Base-by-base conservation (phyloP, 2,113 vertebrate species). In the Kobus ellipsiprymnus region DNA sequence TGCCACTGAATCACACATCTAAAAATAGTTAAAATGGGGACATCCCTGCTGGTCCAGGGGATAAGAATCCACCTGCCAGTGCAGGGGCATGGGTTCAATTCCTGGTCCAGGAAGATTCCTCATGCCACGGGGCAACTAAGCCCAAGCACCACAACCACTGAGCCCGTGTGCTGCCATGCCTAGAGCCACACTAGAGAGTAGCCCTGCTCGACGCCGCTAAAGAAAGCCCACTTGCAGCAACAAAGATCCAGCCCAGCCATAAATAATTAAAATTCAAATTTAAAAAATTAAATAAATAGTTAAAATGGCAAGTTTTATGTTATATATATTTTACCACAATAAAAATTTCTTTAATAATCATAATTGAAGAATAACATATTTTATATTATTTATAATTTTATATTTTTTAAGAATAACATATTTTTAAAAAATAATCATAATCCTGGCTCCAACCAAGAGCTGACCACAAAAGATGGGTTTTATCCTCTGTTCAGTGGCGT, bases 171-270 rank as follows among this genome's bases (percentile, higher is more conserved):
- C 33, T 67, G 33, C 64, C 17, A 67, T 10, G 64, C 8, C 64
- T 67, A n/a, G 33, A 67, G 33, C 16, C 67, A 40, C 11, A 13
- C 67, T 25, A 40, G 36, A 71, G 19, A 40, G 36, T 1, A 25
- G 36, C 19, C n/a, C 19, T 1, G 0, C 10, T 40, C n/a, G 0
- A 4, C 0, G 5, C 19, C 36, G n/a, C n/a, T 11, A 71, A 11
- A 36, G 17, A 71, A 36, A 71, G 19, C n/a, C 64, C 17, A 13
- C 67, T 40, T 40, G 36, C 67, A 74, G 36, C 36, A 74, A 40
- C 36, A 23, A 23, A 74, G 67, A 40, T 12, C 36, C 36, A 6
- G 36, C 67, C 19, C 36, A 40, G n/a, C 36, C 67, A 40, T 25
- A 74, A 74, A 74, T 25, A 40, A 74, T 13, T 74, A 23, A 13